A percentile compares a stretch with the other conserved stretches of the same genome.
These are phyloP conservation scores for Kradibia gibbosae DNA, from an alignment of 1,140 invertebrate species.

Conservation along the genomic window DNA sequence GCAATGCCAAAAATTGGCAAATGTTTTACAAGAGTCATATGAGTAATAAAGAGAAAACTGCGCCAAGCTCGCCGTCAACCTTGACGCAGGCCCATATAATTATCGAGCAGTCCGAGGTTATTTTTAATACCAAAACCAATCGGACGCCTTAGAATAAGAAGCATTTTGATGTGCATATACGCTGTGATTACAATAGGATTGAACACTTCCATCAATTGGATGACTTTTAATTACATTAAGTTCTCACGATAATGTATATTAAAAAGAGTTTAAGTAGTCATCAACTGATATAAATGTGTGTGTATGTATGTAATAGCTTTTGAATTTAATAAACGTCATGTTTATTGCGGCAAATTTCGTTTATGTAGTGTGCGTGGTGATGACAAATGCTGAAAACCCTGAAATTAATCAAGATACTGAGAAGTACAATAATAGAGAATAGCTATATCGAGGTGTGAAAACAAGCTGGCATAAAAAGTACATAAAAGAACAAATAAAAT, in stretches of 20 bases:
- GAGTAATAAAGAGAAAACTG: slow-evolving; percentile 46
- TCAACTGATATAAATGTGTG: slow-evolving; percentile 50
- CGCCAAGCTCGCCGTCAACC: slow-evolving; percentile 36
- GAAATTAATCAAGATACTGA: slow-evolving; percentile 38
- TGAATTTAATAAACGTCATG: slow-evolving; percentile 43
- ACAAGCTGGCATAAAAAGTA: slow-evolving; percentile 22
- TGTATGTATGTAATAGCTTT: slow-evolving; percentile 47
- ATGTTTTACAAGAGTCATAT: slow-evolving; percentile 50
- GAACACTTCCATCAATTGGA: slow-evolving; percentile 43
- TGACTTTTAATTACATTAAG: slow-evolving; percentile 38
- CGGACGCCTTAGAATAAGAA: slow-evolving; percentile 65
- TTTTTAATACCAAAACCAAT: slow-evolving; percentile 75
- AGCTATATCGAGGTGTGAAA: slow-evolving; percentile 27
- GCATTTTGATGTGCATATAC: slow-evolving; percentile 42
- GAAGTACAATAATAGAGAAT: slow-evolving; percentile 48
- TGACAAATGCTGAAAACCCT: slow-evolving; percentile 24
- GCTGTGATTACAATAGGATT: slow-evolving; percentile 50
- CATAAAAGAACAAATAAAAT: slow-evolving; percentile 20
- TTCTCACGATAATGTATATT: slow-evolving; percentile 43
- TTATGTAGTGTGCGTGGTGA: slow-evolving; percentile 12
- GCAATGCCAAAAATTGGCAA: slow-evolving; percentile 34
- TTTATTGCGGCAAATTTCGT: slow-evolving; percentile 32
- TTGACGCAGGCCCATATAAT: slow-evolving; percentile 41
- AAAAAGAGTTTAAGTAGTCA: slow-evolving; percentile 49
- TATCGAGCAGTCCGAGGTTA: slow-evolving; percentile 68